Evolutionary conservation across 30 jellyfish, hydroid and myxozoan genomes (phyloP).

Genomic region (Cassiopea andromeda): DNA sequence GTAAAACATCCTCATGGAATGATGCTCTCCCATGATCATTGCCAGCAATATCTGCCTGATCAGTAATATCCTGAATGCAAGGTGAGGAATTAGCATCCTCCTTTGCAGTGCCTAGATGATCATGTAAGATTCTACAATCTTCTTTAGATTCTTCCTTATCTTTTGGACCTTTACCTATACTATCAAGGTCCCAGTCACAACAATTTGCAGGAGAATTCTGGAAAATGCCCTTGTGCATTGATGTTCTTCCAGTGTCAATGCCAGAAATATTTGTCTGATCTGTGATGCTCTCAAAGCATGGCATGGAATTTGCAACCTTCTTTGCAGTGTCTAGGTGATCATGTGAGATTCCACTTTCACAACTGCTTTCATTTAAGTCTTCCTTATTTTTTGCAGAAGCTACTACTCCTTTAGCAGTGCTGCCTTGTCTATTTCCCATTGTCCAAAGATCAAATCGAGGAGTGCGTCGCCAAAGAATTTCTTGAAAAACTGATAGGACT

Average conservation of each 20-base stretch:
- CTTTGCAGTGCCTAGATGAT: background rate
- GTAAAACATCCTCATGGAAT: background rate
- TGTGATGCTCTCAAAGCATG: no score
- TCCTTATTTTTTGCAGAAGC: no score
- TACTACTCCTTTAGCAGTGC: background rate
- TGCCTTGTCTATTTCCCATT: background rate
- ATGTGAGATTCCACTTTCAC: background rate
- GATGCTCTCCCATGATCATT: background rate
- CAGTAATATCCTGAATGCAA: no score
- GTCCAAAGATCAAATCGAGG: slow-evolving; percentile 47
- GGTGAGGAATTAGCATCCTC: no score
- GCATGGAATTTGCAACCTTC: no score
- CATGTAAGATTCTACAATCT: background rate
- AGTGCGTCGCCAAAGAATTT: slow-evolving; percentile 43
- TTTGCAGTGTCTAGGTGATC: background rate
- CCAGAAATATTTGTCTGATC: background rate
- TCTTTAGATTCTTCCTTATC: no score
- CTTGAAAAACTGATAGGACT: slow-evolving; percentile 51
- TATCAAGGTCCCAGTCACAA: background rate
- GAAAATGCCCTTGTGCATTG: background rate
- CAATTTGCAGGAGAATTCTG: background rate
- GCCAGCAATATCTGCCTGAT: background rate
- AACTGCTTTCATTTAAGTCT: no score
- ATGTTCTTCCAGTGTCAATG: background rate
- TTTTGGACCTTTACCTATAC: no score